phyloP scores from a whole-genome alignment of 2,113 vertebrate genomes.

The Myrmecophaga tridactyla region DNA sequence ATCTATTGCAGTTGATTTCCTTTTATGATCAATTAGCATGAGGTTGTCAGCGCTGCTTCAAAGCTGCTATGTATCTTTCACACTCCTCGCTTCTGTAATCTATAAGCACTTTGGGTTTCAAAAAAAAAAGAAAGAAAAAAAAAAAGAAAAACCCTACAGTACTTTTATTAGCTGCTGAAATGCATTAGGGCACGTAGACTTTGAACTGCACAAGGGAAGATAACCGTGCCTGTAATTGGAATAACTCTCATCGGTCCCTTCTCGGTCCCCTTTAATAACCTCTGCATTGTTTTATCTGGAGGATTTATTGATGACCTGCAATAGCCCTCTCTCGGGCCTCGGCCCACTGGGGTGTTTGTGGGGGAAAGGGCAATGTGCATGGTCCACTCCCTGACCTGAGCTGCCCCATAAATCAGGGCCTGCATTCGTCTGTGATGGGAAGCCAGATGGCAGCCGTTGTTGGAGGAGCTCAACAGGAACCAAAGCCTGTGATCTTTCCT shows the following conservation, averaged over 20 bases:
- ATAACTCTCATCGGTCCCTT: slow-evolving; percentile 58
- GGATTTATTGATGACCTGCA: slow-evolving; percentile 72
- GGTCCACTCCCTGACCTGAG: slow-evolving; percentile 62
- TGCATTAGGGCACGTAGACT: slow-evolving; percentile 61
- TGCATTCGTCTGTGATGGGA: slow-evolving; percentile 23
- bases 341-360: slow-evolving; percentile 40
- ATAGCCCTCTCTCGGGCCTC: slow-evolving; percentile 53
- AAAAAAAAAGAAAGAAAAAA: slow-evolving; percentile 37
- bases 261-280: slow-evolving; percentile 70
- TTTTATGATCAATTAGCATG: slow-evolving; percentile 63
- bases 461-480: slow-evolving; percentile 60
- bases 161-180: slow-evolving; percentile 81
- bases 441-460: slow-evolving; percentile 73
- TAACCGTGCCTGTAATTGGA: slow-evolving; percentile 46
- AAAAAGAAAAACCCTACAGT: slow-evolving; percentile 27
- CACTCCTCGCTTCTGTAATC: slow-evolving; percentile 1
- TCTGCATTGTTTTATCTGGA: slow-evolving; percentile 65
- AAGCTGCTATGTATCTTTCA: slow-evolving; percentile 55
- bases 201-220: slow-evolving; percentile 73
- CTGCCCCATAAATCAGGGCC: slow-evolving; percentile 73
- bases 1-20: background rate
- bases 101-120: slow-evolving; percentile 50
- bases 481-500: slow-evolving; percentile 72
- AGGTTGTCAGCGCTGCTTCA: slow-evolving; percentile 63
- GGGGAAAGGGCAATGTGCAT: slow-evolving; percentile 63